Base-by-base conservation (phyloP, 2,797 vertebrate species). In the Gymnodraco acuticeps region DNA sequence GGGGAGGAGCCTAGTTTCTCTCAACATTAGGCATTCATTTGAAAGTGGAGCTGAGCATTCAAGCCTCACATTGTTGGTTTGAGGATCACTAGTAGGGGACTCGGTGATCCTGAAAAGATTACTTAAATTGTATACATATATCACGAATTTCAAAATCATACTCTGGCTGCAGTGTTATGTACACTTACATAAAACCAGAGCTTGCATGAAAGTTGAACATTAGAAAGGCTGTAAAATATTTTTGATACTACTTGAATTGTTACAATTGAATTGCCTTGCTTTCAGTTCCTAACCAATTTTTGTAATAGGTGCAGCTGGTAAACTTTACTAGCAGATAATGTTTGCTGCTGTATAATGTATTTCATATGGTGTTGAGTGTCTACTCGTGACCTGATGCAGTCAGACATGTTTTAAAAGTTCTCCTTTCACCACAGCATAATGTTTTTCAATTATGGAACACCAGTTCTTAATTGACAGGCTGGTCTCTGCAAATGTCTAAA, bases 31-130 rank as follows among this genome's bases (percentile, higher is more conserved):
- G 48, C 45, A 69, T 74, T 87, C 66, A 68, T 75, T 79, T 68
- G 48, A 68, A 78, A 83, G 41, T 62, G 31, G 60, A 75, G 55
- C 47, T 78, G 64, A 51, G 48, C 52, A 64, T 73, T 77, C 12
- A 84, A 63, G 51, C 15, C 11, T 83, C 38, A 33, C 55, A 58
- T 62, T 83, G 52, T 73, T 80, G 48, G 42, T 62, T 82, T 58
- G 27, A 70, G 33, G 62, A 67, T 83, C 65, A 69, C 23, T 63
- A 63, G 19, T 74, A 59, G 52, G 51, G 64, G 64, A 19, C 3
- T 10, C 31, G 20, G 2, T 64, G 43, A 53, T 66, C 72, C 14
- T 23, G 3, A 61, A 61, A 73, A 33, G 2, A 9, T 69, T 63
- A 53, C 3, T 50, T 42, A 74, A 53, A 3, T 20, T 70, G 8